These are phyloP conservation scores for Matsumurasca onukii DNA, from an alignment of 1,140 invertebrate species.

Conservation along the genomic window DNA sequence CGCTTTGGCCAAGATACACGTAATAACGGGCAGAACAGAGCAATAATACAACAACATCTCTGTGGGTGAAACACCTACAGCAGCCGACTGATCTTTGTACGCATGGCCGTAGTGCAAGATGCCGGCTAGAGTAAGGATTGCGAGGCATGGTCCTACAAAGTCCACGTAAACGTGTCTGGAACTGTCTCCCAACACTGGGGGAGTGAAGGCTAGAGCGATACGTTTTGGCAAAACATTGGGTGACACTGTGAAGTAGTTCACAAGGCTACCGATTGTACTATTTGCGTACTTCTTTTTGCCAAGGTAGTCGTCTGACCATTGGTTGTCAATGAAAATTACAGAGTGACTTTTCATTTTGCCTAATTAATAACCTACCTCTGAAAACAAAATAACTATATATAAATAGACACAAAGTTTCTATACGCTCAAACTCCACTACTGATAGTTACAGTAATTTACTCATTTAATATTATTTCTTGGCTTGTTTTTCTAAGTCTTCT, in stretches of 20 bases:
- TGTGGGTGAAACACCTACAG: slow-evolving; percentile 42
- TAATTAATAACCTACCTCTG: slow-evolving; percentile 25
- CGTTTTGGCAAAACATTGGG: slow-evolving; percentile 45
- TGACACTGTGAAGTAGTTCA: slow-evolving; percentile 40
- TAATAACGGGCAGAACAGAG: slow-evolving; percentile 45
- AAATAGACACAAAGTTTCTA: too few relatives aligned
- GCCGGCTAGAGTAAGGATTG: slow-evolving; percentile 44
- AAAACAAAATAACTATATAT: background rate
- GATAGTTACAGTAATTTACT: background rate
- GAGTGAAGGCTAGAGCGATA: slow-evolving; percentile 48
- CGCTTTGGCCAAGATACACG: slow-evolving; percentile 45
- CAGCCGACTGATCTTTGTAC: slow-evolving; percentile 43
- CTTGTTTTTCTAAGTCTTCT: slow-evolving; percentile 43
- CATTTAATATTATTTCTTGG: slow-evolving; percentile 36
- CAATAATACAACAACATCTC: slow-evolving; percentile 45
- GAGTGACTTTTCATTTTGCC: slow-evolving; percentile 42
- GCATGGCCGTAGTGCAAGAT: slow-evolving; percentile 48
- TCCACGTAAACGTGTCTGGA: slow-evolving; percentile 49
- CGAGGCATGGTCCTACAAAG: slow-evolving; percentile 49
- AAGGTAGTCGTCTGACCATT: slow-evolving; percentile 31
- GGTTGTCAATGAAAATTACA: slow-evolving; percentile 42
- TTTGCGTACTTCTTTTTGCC: slow-evolving; percentile 28
- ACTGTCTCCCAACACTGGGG: slow-evolving; percentile 45
- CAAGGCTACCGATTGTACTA: slow-evolving; percentile 26
- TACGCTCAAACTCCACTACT: too few relatives aligned